Conservation (phyloP, 1,140 invertebrate species). For the Drosophila sproati region DNA sequence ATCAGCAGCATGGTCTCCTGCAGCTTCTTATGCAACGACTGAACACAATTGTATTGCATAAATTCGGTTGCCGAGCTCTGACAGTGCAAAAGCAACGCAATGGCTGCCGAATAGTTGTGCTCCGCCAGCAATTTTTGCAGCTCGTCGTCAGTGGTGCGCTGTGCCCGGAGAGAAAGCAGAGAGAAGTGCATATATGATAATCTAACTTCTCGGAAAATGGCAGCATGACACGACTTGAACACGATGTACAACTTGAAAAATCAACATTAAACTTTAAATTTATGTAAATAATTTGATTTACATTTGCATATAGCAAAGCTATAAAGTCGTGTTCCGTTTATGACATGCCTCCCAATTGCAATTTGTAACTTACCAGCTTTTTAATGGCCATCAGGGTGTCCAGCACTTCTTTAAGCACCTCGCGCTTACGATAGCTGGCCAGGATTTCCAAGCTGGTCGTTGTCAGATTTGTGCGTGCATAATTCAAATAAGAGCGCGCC, state of each 20-base stretch:
- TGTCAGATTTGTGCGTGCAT: constrained; percentile 92
- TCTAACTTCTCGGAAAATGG: no score
- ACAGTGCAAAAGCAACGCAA: constrained; percentile 94
- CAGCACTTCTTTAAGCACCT: constrained; percentile 91
- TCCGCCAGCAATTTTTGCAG: constrained; percentile 92
- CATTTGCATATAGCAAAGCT: no score
- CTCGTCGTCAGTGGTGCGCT: constrained; percentile 92
- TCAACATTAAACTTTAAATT: background rate
- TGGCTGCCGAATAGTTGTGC: constrained; percentile 95
- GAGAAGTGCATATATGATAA: no score
- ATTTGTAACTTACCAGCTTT: constrained; percentile 86
- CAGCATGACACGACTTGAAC: no score
- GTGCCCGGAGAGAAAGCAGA: background rate
- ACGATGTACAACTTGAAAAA: no score
- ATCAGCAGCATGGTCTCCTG: constrained; percentile 96
- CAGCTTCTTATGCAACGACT: constrained; percentile 93
- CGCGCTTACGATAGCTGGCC: constrained; percentile 93
- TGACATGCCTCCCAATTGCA: no score
- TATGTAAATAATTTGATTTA: no score
- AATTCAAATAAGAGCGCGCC: constrained; percentile 89
- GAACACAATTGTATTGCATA: constrained; percentile 94
- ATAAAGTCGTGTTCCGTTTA: no score
- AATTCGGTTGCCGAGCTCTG: constrained; percentile 92
- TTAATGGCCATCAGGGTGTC: constrained; percentile 93
- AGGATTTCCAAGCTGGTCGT: constrained; percentile 93